These are phyloP conservation scores for Hydrozoanthus gracilis DNA, from an alignment of 92 coral and sea anemone species.

Conservation along the genomic window DNA sequence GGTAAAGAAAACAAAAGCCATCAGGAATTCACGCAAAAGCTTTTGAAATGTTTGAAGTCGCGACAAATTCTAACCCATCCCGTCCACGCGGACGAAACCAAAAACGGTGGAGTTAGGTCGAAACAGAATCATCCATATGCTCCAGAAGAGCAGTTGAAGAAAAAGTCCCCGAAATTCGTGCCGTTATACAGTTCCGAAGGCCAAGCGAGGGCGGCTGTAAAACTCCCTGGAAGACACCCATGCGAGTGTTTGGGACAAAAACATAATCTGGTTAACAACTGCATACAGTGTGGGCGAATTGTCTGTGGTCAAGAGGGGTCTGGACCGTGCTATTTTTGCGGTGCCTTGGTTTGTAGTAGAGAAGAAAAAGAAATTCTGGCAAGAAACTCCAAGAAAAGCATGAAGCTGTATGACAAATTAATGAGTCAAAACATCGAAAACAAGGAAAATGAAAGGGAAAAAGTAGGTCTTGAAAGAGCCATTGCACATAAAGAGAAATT, in stretches of 20 bases:
- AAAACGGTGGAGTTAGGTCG: slow-evolving; percentile 13
- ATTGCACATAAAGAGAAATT: slow-evolving; percentile 88
- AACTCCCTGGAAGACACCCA: slow-evolving; percentile 94
- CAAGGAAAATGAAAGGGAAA: slow-evolving; percentile 43
- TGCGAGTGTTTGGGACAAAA: slow-evolving; percentile 97
- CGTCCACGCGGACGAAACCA: neutral
- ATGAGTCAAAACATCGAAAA: slow-evolving; percentile 66
- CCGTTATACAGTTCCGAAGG: slow-evolving; percentile 95
- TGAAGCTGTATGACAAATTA: slow-evolving; percentile 82
- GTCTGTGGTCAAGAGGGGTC: slow-evolving; percentile 97
- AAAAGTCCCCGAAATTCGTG: slow-evolving; percentile 81
- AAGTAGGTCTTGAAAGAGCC: slow-evolving; percentile 77
- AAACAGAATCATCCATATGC: slow-evolving; percentile 11
- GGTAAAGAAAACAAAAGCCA: slow-evolving; percentile 68
- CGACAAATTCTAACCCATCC: slow-evolving; percentile 30
- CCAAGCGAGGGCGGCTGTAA: slow-evolving; percentile 86
- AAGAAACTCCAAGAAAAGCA: slow-evolving; percentile 89
- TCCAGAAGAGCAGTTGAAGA: slow-evolving; percentile 66
- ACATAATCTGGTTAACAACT: slow-evolving; percentile 85
- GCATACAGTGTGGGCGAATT: slow-evolving; percentile 91
- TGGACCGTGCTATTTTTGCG: slow-evolving; percentile 98
- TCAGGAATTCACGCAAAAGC: slow-evolving; percentile 59
- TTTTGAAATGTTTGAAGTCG: slow-evolving; percentile 56
- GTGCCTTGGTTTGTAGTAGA: slow-evolving; percentile 86
- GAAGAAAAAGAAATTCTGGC: slow-evolving; percentile 90